These are phyloP conservation scores for Scaptomyza montana DNA, from an alignment of 1,140 invertebrate species.

Conservation along the genomic window DNA sequence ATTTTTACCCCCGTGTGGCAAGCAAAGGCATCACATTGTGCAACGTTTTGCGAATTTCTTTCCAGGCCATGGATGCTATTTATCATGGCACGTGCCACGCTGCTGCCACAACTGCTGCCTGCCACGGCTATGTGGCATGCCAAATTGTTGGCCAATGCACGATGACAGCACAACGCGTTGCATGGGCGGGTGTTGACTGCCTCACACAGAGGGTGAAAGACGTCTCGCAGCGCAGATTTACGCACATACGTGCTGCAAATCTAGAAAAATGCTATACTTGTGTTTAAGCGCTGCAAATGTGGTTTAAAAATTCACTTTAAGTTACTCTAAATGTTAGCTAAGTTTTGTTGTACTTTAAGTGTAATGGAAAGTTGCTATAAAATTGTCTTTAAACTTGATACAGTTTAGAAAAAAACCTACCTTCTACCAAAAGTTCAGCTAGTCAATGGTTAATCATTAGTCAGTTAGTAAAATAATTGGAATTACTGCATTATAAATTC, in stretches of 20 bases:
- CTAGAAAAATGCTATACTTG: constrained; percentile 7
- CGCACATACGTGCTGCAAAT: not conserved
- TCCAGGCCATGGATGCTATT: constrained; percentile 48
- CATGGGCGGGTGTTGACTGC: constrained; percentile 21
- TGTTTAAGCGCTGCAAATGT: not conserved
- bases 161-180: constrained; percentile 47
- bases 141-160: constrained; percentile 60
- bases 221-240: constrained; percentile 11
- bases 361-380: no score
- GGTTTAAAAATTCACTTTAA: not conserved
- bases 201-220: constrained; percentile 12
- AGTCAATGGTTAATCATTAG: no score
- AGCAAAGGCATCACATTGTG: constrained; percentile 21
- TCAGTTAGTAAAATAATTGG: no score
- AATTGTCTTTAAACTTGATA: no score
- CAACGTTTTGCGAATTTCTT: constrained; percentile 36
- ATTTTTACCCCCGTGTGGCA: constrained; percentile 25
- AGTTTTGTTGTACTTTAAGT: no score
- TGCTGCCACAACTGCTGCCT: constrained; percentile 1
- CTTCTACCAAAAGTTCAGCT: no score
- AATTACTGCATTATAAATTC: no score
- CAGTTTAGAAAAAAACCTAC: not conserved
- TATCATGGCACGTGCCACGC: constrained; percentile 62
- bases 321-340: not conserved
- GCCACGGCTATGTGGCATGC: constrained; percentile 35